These are phyloP conservation scores for Sesamia nonagrioides DNA, from an alignment of 1,140 invertebrate genomes.

Conservation along the genomic window DNA sequence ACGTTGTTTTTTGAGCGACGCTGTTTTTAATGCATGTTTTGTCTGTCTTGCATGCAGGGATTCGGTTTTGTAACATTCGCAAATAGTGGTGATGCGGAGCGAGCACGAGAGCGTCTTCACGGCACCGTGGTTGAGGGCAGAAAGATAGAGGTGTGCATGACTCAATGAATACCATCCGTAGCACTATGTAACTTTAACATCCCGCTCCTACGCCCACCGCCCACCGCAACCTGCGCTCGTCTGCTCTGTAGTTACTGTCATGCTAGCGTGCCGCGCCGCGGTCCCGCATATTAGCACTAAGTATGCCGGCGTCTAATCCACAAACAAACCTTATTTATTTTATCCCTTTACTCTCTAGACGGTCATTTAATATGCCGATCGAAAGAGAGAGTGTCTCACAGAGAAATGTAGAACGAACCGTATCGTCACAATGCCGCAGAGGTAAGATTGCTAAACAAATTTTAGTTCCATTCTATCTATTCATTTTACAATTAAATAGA, in stretches of 20 bases:
- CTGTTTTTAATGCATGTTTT: conserved; percentile 92
- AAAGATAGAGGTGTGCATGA: conserved; percentile 99
- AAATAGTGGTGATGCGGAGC: conserved; percentile 99
- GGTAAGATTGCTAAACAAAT: conserved; percentile 84
- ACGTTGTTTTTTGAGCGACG: conserved; percentile 91
- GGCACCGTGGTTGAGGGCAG: conserved; percentile 99
- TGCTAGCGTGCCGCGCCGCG: conserved; percentile 73
- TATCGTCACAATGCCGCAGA: conserved; percentile 84
- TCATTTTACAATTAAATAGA: conserved; percentile 42
- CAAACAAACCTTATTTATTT: conserved; percentile 88
- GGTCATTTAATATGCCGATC: conserved; percentile 88
- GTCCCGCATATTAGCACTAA: conserved; percentile 83
- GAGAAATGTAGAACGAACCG: conserved; percentile 88
- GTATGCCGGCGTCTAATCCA: conserved; percentile 83
- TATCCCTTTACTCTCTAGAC: conserved; percentile 89
- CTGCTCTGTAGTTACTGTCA: conserved; percentile 87
- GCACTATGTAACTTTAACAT: conserved; percentile 89
- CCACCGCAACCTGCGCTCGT: conserved; percentile 84
- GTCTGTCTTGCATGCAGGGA: conserved; percentile 97
- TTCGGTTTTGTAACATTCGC: conserved; percentile 99
- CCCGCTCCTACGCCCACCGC: conserved; percentile 75
- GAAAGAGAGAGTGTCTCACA: conserved; percentile 87
- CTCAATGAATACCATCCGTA: conserved; percentile 89
- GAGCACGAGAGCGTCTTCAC: conserved; percentile 99
- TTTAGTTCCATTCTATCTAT: conserved; percentile 62